Conservation (phyloP, 2,888 invertebrate species). For the Harpalus rufipes region DNA sequence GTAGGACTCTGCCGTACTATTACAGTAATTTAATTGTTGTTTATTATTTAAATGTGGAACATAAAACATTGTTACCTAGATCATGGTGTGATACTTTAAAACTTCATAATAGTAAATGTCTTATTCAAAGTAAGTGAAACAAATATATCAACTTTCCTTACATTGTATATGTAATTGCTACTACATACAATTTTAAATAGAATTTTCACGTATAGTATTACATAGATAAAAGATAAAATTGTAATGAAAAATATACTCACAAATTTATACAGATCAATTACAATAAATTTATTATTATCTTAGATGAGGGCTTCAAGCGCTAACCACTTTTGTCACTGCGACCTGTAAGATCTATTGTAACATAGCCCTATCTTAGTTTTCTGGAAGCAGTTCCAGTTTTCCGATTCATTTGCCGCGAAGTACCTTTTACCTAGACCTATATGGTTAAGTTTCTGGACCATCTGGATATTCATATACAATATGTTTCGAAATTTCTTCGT, state of each 20-base stretch:
- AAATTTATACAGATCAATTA: background rate
- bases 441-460: no score
- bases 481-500: no score
- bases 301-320: no score
- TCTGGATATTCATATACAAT: no score
- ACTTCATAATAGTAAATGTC: background rate
- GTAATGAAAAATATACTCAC: background rate
- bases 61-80: background rate
- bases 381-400: no score
- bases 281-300: background rate
- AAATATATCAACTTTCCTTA: background rate
- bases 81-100: conserved; percentile 4
- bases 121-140: background rate
- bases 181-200: background rate
- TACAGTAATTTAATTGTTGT: background rate
- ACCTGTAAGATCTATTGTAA: no score
- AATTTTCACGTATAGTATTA: background rate
- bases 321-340: no score
- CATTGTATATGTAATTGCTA: background rate
- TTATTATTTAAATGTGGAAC: background rate
- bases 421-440: no score
- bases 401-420: no score
- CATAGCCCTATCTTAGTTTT: no score
- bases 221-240: background rate
- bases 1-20: background rate